Conservation (phyloP, 1,140 invertebrate genomes). For the Adelges cooleyi region DNA sequence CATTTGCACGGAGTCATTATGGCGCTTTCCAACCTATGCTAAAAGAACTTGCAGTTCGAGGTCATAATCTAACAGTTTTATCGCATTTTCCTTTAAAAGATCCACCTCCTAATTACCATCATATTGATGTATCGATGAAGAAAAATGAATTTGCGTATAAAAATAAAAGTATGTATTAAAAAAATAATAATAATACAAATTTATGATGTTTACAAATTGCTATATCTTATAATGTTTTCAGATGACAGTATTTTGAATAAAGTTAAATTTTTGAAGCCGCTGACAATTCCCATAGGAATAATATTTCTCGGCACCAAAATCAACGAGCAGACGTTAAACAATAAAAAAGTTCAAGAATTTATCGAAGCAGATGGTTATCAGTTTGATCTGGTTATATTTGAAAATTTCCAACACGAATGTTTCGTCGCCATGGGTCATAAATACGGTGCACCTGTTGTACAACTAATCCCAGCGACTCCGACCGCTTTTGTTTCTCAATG, state of each 20-base stretch:
- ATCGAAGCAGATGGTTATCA: constrained; percentile 2
- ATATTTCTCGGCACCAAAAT: not conserved
- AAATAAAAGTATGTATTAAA: not conserved
- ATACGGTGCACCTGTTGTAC: constrained; percentile 21
- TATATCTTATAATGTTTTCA: not conserved
- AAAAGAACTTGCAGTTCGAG: constrained; percentile 35
- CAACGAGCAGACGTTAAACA: not conserved
- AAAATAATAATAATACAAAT: not conserved
- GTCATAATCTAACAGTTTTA: constrained; percentile 36
- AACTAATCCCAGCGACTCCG: not conserved
- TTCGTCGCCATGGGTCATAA: constrained; percentile 30
- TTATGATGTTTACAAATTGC: too few relatives aligned
- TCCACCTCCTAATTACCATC: constrained; percentile 7
- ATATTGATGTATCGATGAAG: constrained; percentile 8
- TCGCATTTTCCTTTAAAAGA: constrained; percentile 34
- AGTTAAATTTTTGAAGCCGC: not conserved
- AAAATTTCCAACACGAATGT: constrained; percentile 21
- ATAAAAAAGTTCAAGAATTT: constrained; percentile 13
- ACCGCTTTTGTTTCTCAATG: not conserved
- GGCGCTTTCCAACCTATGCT: constrained; percentile 36
- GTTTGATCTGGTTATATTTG: constrained; percentile 20
- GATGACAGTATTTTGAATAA: not conserved
- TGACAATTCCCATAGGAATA: not conserved
- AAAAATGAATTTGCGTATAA: not conserved
- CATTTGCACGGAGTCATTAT: constrained; percentile 36